Base-by-base conservation (phyloP, 2,888 invertebrate species). In the Lasioglossum lativentre region DNA sequence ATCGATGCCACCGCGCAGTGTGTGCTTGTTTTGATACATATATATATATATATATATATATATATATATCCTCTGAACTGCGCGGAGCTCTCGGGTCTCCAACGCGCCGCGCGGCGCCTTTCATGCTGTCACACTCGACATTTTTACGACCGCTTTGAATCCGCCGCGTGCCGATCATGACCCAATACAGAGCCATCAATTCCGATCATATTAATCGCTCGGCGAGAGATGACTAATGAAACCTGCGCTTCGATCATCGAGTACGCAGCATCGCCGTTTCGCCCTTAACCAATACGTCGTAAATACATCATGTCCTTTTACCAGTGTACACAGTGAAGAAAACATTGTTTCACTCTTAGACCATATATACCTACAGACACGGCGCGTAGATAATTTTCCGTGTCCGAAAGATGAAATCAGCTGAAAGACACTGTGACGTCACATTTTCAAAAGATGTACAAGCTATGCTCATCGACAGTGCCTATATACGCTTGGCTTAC, bases 91-190 rank as follows among this genome's bases (percentile, higher is more conserved):
- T 16, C 16, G 16, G 16, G 27, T 27, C 5, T 5, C 23, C 27
- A 10, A 14, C 27, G 30, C 30, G 4, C 30, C 5, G 59, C 52
- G 52, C 63, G 63, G 63, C 27, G 63, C 30, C 63, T 63, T 30
- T 63, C 63, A 30, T 63, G 30, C 63, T 30, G 63, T 63, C 63
- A 30, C 63, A 16, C 63, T 63, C 6, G 63, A 63, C 30, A 30
- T 30, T 30, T 63, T 63, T 30, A 63, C 63, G 63, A 63, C 16
- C 63, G 63, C 63, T 63, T 63, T 63, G 63, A 63, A 63, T 63
- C 6, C 19, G 19, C 63, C 63, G 63, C 63, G 27, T 16, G 63
- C 16, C 63, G 63, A 63, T 63, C 63, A 30, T 19, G 63, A 30
- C 19, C 30, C 30, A 30, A 63, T 19, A 63, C 30, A 30, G 16